phyloP scores from a whole-genome alignment of 2,888 invertebrate genomes.

The Calameuta idolon region DNA sequence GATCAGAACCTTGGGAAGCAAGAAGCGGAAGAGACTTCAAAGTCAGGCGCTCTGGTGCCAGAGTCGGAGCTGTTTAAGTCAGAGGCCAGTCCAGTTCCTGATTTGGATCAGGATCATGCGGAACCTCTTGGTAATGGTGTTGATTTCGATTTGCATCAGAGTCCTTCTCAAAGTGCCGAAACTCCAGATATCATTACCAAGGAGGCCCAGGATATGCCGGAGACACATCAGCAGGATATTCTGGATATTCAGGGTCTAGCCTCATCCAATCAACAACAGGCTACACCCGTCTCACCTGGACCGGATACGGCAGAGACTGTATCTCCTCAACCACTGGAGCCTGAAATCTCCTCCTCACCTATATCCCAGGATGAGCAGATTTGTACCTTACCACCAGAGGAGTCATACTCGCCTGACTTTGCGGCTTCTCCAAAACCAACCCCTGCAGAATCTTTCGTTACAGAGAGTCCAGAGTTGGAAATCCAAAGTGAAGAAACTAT shows the following conservation, averaged over 20 bases:
- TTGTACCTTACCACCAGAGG: neutral
- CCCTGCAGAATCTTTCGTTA: neutral
- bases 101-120: neutral
- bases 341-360: neutral
- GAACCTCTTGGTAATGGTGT: neutral
- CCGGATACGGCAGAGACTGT: neutral
- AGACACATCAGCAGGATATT: neutral
- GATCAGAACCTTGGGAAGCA: neutral
- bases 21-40: neutral
- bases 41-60: neutral
- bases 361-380: neutral
- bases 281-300: neutral
- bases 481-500: neutral
- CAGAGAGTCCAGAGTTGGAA: neutral
- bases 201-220: neutral
- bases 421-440: neutral
- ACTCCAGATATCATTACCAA: neutral
- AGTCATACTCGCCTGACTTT: neutral
- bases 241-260: neutral
- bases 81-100: constrained; percentile 7
- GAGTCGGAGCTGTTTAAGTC: neutral
- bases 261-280: neutral
- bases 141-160: neutral
- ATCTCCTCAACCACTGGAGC: neutral
- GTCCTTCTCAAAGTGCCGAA: neutral